Evolutionary conservation across 2,888 invertebrate genomes (phyloP), one percentile per base, ranked within the genome.

Genomic region (Drosophila colorata): DNA sequence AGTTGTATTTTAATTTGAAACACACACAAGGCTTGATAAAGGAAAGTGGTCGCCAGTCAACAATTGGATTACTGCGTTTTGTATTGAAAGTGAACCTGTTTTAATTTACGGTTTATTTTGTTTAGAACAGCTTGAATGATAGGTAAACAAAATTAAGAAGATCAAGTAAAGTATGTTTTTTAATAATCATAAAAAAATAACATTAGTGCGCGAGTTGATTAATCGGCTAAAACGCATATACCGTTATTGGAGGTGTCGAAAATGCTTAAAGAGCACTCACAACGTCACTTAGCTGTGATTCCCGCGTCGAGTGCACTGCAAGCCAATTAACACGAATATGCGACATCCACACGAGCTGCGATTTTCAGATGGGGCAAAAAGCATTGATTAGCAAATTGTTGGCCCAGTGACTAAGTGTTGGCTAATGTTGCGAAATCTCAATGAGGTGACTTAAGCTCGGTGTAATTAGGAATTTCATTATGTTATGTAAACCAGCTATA

Each of bases 281-380:
- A 52, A 18, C 25, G 14, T 43, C 28, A 16, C 8, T 16, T 16
- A 35, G n/a, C n/a, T 20, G 66, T 16, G 51, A 63, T 41, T 63
- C 35, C n/a, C 66, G 20, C 20, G 9, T 11, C 16, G 16, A 9
- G 20, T 7, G 31, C 13, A 16, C 13, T 28, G 40, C 5, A 13
- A 28, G 40, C 23, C 35, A 65, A 63, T 63, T 63, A 37, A 20
- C 41, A 65, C 18, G 16, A 38, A 18, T 20, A 13, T 14, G 28
- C 16, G 11, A 57, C 2, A 20, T 38, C 9, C 9, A 23, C 18
- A 40, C 14, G 28, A 9, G 8, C 31, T 28, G 4, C 18, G n/a
- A 7, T 4, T 18, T 47, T 9, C 5, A 18, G 9, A 16, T 51
- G 25, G 13, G 49, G 47, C 49, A 23, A 14, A 14, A 14, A 23